Percentiles rank a stretch among this genome's conserved stretches.
Conservation (phyloP, 2,888 invertebrate genomes). For the Choristoneura rosaceana region DNA sequence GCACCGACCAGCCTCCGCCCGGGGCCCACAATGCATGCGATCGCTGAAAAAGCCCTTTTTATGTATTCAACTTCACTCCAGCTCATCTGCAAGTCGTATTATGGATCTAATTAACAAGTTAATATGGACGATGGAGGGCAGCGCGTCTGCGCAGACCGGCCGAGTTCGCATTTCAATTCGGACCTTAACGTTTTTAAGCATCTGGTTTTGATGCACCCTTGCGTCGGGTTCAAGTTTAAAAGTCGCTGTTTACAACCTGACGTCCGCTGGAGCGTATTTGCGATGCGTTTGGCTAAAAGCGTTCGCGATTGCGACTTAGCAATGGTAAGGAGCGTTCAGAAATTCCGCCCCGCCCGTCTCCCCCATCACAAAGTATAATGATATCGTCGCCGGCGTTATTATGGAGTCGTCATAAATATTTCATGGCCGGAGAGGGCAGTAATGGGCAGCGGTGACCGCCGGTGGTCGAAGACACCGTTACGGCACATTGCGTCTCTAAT, state of each 20-base stretch:
- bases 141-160: constrained; percentile 79
- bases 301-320: constrained; percentile 79
- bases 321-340: constrained; percentile 84
- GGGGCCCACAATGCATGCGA: constrained; percentile 76
- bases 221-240: constrained; percentile 53
- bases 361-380: constrained; percentile 87
- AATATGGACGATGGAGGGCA: constrained; percentile 92
- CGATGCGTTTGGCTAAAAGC: constrained; percentile 57
- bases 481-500: constrained; percentile 45
- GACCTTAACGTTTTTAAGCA: constrained; percentile 48
- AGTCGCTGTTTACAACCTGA: constrained; percentile 62
- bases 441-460: constrained; percentile 79
- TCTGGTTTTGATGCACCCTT: constrained; percentile 26
- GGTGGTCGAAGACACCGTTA: constrained; percentile 48
- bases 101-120: constrained; percentile 96
- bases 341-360: constrained; percentile 84
- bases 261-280: constrained; percentile 53
- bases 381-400: constrained; percentile 84
- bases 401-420: constrained; percentile 85
- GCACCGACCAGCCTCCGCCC: constrained; percentile 55
- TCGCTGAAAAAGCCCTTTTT: constrained; percentile 89
- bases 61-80: constrained; percentile 88
- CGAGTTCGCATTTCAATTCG: constrained; percentile 48
- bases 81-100: constrained; percentile 96
- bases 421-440: constrained; percentile 81